phyloP scores from a whole-genome alignment of 2,888 invertebrate species.

The Criorhina ranunculi region DNA sequence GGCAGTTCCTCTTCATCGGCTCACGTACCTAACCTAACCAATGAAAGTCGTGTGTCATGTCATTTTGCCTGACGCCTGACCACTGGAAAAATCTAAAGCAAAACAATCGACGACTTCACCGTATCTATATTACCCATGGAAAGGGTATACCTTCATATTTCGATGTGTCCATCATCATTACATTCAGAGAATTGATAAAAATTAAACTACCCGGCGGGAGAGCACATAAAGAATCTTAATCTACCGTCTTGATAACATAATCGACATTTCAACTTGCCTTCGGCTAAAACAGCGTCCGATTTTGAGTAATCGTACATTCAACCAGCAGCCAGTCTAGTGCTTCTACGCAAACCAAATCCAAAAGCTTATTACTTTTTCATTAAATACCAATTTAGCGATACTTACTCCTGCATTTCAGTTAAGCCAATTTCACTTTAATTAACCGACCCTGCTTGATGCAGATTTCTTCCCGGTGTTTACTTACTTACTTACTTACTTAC shows the following conservation, averaged over 20 bases:
- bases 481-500: too few species aligned
- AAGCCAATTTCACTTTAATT: constrained; percentile 56
- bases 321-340: constrained; percentile 9
- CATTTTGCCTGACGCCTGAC: background rate
- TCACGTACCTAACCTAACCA: too few species aligned
- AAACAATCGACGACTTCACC: background rate
- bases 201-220: constrained; percentile 32
- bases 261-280: constrained; percentile 29
- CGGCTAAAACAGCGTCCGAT: constrained; percentile 14
- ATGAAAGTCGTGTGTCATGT: too few species aligned
- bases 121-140: background rate
- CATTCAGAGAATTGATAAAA: constrained; percentile 20
- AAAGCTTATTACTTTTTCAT: constrained; percentile 39
- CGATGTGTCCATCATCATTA: background rate
- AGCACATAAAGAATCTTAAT: constrained; percentile 22
- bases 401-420: constrained; percentile 22
- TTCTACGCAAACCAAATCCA: constrained; percentile 11
- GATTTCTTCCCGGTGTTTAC: constrained; percentile 34
- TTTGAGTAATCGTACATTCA: background rate
- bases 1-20: too few species aligned
- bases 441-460: constrained; percentile 19
- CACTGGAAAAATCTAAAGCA: background rate
- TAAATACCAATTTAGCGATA: background rate
- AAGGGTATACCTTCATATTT: background rate
- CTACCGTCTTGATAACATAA: constrained; percentile 56